Evolutionary conservation across 2,888 invertebrate species (phyloP).

Genomic region (Microplitis manilae): DNA sequence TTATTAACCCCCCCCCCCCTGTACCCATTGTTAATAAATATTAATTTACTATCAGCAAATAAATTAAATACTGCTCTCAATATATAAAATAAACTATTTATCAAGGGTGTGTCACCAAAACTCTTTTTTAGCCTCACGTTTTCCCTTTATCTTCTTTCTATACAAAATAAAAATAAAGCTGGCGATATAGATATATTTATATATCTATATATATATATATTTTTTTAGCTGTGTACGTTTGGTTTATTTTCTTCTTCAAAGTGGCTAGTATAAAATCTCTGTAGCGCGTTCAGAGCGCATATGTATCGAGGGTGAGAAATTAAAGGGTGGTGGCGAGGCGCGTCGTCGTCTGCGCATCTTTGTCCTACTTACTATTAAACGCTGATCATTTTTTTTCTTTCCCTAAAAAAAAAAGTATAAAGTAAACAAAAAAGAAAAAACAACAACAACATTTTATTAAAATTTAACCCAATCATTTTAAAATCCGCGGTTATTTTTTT

Average conservation of each 20-base stretch:
- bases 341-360: constrained; percentile 38
- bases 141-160: not conserved
- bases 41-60: not conserved
- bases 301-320: not conserved
- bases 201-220: not conserved
- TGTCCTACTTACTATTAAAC: constrained; percentile 33
- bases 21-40: not conserved
- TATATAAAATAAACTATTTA: not conserved
- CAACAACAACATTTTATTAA: not conserved
- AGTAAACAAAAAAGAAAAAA: not conserved
- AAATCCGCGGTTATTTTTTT: not conserved
- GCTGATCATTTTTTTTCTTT: constrained; percentile 19
- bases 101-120: not conserved
- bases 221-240: not conserved
- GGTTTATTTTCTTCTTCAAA: not conserved
- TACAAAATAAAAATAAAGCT: not conserved
- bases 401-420: not conserved
- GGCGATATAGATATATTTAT: not conserved
- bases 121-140: not conserved
- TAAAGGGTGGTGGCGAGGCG: constrained; percentile 7
- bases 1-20: not conserved
- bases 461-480: no score
- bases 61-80: not conserved
- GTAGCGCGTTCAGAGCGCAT: constrained; percentile 3
- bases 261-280: constrained; percentile 6